Evolutionary conservation across 2,113 vertebrate genomes (phyloP).

Genomic region (Tyto alba): DNA sequence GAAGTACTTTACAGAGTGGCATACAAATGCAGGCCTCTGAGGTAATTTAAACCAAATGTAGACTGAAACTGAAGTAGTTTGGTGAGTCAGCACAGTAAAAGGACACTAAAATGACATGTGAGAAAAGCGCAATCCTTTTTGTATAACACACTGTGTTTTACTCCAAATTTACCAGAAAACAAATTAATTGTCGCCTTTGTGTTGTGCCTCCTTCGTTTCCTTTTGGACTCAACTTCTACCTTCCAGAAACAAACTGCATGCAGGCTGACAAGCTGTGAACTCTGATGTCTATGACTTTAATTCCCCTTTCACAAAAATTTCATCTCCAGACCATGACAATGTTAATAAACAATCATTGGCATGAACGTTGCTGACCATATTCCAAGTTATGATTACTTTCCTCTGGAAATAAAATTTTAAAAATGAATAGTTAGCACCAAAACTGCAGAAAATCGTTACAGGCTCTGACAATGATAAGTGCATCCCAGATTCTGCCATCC

Average conservation of each 20-base stretch:
- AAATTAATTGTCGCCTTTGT: not conserved
- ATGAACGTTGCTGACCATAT: not conserved
- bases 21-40: not conserved
- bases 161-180: not conserved
- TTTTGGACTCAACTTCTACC: not conserved
- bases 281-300: not conserved
- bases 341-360: not conserved
- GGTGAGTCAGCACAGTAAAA: slow-evolving; percentile 20
- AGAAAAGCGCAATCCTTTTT: not conserved
- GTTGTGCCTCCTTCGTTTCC: not conserved
- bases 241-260: not conserved
- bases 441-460: not conserved
- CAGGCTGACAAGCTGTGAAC: not conserved
- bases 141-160: not conserved
- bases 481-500: not conserved
- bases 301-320: slow-evolving; percentile 44
- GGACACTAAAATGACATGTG: not conserved
- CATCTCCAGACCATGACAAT: slow-evolving; percentile 19
- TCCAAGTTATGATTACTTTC: slow-evolving; percentile 35
- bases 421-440: not conserved
- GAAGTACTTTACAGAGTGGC: not conserved
- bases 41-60: slow-evolving; percentile 29
- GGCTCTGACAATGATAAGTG: not conserved
- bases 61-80: not conserved
- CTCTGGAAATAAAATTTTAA: not conserved